Percentiles rank a stretch among this genome's conserved stretches.
Evolutionary conservation across 92 coral and sea anemone genomes (phyloP).

Genomic region (Porites cylindrica): DNA sequence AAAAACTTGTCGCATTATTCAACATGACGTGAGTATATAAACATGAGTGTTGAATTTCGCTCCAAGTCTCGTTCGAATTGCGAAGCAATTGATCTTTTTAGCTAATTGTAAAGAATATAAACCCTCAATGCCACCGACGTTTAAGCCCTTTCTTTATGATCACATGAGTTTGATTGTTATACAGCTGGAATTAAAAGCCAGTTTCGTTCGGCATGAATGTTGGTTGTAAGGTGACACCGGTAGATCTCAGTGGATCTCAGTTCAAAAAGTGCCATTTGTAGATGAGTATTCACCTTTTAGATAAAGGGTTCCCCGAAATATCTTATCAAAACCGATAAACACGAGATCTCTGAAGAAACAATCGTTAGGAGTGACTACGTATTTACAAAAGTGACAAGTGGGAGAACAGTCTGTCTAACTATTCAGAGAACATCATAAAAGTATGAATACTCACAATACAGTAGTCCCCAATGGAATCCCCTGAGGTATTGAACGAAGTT

Average conservation of each 20-base stretch:
- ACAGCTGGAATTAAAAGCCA: not conserved
- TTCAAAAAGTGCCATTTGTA: slow-evolving; percentile 51
- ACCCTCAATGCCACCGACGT: not conserved
- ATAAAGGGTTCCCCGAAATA: slow-evolving; percentile 57
- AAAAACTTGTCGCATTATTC: slow-evolving; percentile 12
- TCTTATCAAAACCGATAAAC: slow-evolving; percentile 61
- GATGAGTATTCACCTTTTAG: slow-evolving; percentile 49
- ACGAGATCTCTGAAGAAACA: slow-evolving; percentile 23
- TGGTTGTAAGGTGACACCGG: slow-evolving; percentile 54
- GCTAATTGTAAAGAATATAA: not conserved
- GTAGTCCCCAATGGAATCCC: slow-evolving; percentile 79
- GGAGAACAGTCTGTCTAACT: not conserved
- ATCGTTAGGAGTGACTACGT: slow-evolving; percentile 44
- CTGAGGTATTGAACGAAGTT: slow-evolving; percentile 59
- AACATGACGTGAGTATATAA: slow-evolving; percentile 21
- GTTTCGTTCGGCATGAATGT: not conserved
- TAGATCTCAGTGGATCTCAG: not conserved
- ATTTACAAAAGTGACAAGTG: slow-evolving; percentile 19
- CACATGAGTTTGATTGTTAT: not conserved
- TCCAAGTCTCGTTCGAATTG: not conserved
- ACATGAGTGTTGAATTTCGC: slow-evolving; percentile 31
- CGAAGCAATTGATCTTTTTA: not conserved
- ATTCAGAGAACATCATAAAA: slow-evolving; percentile 8
- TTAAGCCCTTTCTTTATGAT: not conserved
- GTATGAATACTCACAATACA: slow-evolving; percentile 62